Evolutionary conservation across 2,888 invertebrate species (phyloP), one percentile per base, ranked within the genome.

Genomic region (Protophormia terraenovae): DNA sequence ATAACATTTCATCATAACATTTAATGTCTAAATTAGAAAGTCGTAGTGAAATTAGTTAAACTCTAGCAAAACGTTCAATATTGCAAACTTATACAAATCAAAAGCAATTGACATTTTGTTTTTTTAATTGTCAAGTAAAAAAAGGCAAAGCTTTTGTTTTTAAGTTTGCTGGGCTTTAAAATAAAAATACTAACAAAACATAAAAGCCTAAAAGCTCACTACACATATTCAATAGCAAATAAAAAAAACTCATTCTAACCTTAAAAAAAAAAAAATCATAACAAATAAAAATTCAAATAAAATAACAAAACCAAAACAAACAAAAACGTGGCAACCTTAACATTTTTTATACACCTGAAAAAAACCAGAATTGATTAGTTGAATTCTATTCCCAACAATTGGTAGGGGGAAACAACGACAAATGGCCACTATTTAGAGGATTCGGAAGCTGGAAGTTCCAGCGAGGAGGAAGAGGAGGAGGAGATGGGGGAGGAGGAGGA

Each of bases 351-450:
- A 89, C 91, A 90, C 90, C 91, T 91, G 91, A 91, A 91, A 88
- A 90, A 89, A 91, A 90, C 90, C 91, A 91, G 91, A 91, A 91
- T 91, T 90, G 92, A 92, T 92, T 92, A 92, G 92, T 92, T 92
- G 92, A 92, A 92, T 92, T 93, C 92, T 92, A 92, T 92, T 92
- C 92, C 92, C 90, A 92, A 92, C 91, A 93, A 93, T 93, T 92
- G 93, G 93, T 92, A 93, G 93, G 93, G 93, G 93, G 93, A 93
- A 93, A 90, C 92, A 91, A 91, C 92, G 92, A 91, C 92, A 92
- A 93, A 92, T 93, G 93, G 93, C 92, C 91, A 91, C 93, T 90
- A 92, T 92, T 92, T 92, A 92, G 90, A 90, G 91, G 91, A 92
- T 92, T 92, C 89, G 82, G 82, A 64, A 90, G 92, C 90, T 92